Evolutionary conservation across 2,113 vertebrate species (phyloP).

Genomic region (Hippotragus niger): DNA sequence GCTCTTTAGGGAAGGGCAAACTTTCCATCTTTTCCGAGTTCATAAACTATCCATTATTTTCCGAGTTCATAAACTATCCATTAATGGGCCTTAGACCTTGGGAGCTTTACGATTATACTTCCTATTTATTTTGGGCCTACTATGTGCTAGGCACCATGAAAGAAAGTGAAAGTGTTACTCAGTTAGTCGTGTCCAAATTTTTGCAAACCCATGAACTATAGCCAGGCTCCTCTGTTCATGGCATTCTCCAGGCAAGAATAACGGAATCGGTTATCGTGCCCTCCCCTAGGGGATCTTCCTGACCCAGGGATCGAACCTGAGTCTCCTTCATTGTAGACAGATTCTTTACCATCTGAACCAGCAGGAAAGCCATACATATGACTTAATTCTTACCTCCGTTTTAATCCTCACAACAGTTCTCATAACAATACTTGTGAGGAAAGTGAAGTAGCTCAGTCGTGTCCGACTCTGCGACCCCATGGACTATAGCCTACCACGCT

Average conservation of each 20-base stretch:
- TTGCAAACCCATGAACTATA: not conserved
- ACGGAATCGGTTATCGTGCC: rapidly evolving
- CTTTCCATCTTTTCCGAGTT: not conserved
- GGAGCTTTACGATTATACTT: not conserved
- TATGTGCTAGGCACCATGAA: too few relatives aligned
- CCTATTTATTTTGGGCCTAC: not conserved
- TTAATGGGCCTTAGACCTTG: not conserved
- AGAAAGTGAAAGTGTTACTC: too few relatives aligned
- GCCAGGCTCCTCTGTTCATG: not conserved
- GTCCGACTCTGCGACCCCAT: not conserved
- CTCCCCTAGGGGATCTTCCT: not conserved
- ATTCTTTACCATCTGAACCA: not conserved
- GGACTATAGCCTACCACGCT: not conserved
- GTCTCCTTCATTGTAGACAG: not conserved
- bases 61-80: not conserved
- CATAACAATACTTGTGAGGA: not conserved
- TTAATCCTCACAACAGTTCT: not conserved
- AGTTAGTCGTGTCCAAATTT: not conserved
- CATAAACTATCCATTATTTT: not conserved
- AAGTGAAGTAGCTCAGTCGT: not conserved
- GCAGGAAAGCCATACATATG: not conserved
- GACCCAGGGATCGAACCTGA: not conserved
- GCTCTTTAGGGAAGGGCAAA: not conserved
- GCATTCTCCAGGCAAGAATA: not conserved
- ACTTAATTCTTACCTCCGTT: not conserved